Base-by-base conservation (phyloP, 2,113 vertebrate genomes). In the Rutilus rutilus region DNA sequence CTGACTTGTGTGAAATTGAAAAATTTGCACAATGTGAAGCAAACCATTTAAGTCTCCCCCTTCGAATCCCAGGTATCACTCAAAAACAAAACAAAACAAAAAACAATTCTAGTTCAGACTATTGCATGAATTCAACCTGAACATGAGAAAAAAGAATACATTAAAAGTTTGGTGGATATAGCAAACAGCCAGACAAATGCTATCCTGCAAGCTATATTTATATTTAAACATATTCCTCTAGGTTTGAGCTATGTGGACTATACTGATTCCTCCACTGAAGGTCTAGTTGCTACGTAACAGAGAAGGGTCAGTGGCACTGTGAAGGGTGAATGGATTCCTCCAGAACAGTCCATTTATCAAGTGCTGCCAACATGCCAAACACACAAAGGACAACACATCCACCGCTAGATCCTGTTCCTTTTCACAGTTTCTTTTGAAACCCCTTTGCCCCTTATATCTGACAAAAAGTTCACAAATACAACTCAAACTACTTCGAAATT, bases 321-420 rank as follows among this genome's bases (percentile, higher is more conserved):
- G 88, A 83, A 90, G 92, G 83, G 90, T 91, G 86, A 92, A 86
- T 64, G 36, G 80, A 87, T 82, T 92, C 88, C 92, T 90, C 91
- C 90, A 90, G 87, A 92, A 87, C 88, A 87, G 42, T 91, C 88
- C 90, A 95, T 95, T 95, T 91, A 94, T 95, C 94, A 94, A 91
- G 86, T 42, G 88, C 92, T 90, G 90, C 89, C 92, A 92, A 90
- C 84, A 83, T 89, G 91, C 88, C 92, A 89, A 83, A 91, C 90
- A 89, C 89, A 93, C 92, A 94, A 95, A 94, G 92, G 90, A 87
- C 88, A 86, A 90, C 90, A 89, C 89, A 92, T 93, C 92, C 86
- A 92, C 90, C n/a, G 12, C 88, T 74, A 89, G 84, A 90, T 85
- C 74, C 52, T 92, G 91, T 84, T 88, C 85, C 85, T 90, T 90